These are phyloP conservation scores for Limnephilus lunatus DNA, from an alignment of 2,888 invertebrate species.

Conservation along the genomic window DNA sequence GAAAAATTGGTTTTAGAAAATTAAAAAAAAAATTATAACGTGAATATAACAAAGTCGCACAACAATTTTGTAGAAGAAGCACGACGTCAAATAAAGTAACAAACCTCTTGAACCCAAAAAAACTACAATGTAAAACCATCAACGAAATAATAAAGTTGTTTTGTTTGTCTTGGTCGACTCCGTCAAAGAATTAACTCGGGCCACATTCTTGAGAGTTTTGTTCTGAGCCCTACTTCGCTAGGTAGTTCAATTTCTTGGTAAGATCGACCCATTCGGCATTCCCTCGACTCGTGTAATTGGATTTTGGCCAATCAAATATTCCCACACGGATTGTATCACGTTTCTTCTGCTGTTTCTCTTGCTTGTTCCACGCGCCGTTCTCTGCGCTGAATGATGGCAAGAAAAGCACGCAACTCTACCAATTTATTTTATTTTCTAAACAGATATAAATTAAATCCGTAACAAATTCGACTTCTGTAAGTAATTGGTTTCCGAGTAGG, in stretches of 20 bases:
- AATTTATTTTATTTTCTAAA: not conserved
- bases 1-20: too few species aligned
- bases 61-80: not conserved
- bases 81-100: not conserved
- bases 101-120: not conserved
- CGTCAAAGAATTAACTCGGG: not conserved
- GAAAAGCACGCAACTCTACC: not conserved
- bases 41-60: not conserved
- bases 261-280: not conserved
- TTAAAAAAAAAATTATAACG: too few species aligned
- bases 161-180: not conserved
- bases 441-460: not conserved
- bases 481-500: not conserved
- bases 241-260: not conserved
- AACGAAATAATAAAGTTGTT: not conserved
- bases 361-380: not conserved
- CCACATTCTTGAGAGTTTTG: not conserved
- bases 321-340: slow-evolving; percentile 20
- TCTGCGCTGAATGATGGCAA: not conserved
- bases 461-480: not conserved
- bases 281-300: slow-evolving; percentile 15
- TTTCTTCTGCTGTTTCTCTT: slow-evolving; percentile 11
- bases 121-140: not conserved
- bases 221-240: not conserved
- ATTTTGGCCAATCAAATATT: slow-evolving; percentile 42